A percentile compares a stretch with the other conserved stretches of the same genome.
phyloP scores from a whole-genome alignment of 2,888 invertebrate genomes.

The Coleophora flavipennella region DNA sequence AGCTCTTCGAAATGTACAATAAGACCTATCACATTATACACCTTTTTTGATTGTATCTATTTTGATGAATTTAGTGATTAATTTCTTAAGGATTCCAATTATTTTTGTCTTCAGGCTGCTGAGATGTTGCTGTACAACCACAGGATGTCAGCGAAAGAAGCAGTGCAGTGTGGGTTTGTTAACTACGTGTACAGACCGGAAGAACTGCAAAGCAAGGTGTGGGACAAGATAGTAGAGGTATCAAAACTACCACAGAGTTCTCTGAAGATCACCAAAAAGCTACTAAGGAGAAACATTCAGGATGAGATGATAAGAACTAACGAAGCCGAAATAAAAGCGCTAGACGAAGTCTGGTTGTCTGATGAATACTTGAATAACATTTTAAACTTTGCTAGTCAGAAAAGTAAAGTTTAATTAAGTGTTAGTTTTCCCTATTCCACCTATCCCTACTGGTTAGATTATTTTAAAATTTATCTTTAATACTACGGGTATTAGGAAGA shows the following conservation, averaged over 20 bases:
- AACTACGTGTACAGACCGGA: constrained; percentile 81
- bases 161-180: constrained; percentile 82
- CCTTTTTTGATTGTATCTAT: no score
- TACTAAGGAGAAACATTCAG: constrained; percentile 75
- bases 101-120: constrained; percentile 51
- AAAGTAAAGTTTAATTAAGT: constrained; percentile 27
- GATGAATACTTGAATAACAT: constrained; percentile 68
- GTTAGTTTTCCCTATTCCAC: no score
- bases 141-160: constrained; percentile 85
- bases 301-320: constrained; percentile 77
- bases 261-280: constrained; percentile 78
- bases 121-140: constrained; percentile 80
- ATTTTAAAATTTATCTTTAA: no score
- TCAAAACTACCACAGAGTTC: constrained; percentile 70
- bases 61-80: no score
- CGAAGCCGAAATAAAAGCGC: constrained; percentile 76
- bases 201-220: constrained; percentile 73
- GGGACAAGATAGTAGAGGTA: constrained; percentile 69
- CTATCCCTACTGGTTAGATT: no score
- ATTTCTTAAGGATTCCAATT: no score
- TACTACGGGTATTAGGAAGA: no score
- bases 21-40: no score
- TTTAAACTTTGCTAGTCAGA: constrained; percentile 10
- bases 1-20: no score
- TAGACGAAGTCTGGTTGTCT: constrained; percentile 76